A percentile compares a stretch with the other conserved stretches of the same genome.
phyloP scores from a whole-genome alignment of 2,113 vertebrate species.

The Sebastes fasciatus region DNA sequence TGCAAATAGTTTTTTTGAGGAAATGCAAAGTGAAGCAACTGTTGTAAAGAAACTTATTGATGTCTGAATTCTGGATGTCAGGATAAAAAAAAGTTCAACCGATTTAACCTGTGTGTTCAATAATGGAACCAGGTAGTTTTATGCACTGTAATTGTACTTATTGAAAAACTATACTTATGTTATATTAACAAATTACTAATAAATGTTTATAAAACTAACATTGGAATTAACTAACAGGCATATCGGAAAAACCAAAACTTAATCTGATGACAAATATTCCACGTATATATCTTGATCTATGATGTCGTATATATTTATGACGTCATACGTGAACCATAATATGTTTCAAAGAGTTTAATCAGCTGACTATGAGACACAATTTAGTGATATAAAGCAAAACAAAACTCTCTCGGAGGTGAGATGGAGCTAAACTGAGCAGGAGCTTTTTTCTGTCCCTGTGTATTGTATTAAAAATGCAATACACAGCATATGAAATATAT shows the following conservation, averaged over 20 bases:
- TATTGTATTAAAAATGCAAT: conserved; percentile 48
- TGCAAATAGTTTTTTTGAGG: conserved; percentile 8
- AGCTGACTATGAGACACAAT: conserved; percentile 5
- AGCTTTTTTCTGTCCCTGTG: conserved; percentile 4
- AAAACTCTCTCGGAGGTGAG: conserved; percentile 14
- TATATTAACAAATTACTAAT: conserved; percentile 62
- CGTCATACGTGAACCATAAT: conserved; percentile 14
- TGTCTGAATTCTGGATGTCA: conserved; percentile 10
- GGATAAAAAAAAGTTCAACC: not conserved
- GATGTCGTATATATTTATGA: conserved; percentile 32
- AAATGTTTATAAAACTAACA: conserved; percentile 50
- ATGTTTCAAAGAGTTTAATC: conserved; percentile 14
- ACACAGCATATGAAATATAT: conserved; percentile 35
- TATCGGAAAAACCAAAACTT: conserved; percentile 32
- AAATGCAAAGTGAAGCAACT: not conserved
- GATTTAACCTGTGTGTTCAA: conserved; percentile 26
- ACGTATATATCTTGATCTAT: conserved; percentile 34
- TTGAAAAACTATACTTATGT: conserved; percentile 28
- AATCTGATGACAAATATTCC: conserved; percentile 27
- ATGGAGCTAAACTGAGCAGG: conserved; percentile 35
- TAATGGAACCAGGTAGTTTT: conserved; percentile 40
- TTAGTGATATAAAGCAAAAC: not conserved
- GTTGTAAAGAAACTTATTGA: conserved; percentile 8
- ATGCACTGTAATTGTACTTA: conserved; percentile 49
- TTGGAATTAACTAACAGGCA: conserved; percentile 50